These are phyloP conservation scores for Rhineura floridana DNA, from an alignment of 2,113 vertebrate species.

Conservation along the genomic window DNA sequence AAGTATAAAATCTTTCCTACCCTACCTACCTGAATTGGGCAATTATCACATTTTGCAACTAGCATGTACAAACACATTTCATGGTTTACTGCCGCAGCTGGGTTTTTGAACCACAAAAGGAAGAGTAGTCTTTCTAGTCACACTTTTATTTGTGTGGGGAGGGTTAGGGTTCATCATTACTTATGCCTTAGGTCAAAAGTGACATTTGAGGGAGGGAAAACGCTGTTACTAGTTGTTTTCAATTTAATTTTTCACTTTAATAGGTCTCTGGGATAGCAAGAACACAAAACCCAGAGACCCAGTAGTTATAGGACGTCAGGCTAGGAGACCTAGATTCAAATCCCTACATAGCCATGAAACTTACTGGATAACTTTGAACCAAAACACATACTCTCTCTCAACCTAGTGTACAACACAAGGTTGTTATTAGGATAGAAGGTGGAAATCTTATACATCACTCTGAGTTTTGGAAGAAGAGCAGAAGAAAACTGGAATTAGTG, in stretches of 20 bases:
- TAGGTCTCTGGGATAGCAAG: background rate
- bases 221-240: slow-evolving; percentile 45
- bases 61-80: slow-evolving; percentile 54
- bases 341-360: background rate
- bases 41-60: slow-evolving; percentile 52
- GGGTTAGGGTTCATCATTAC: slow-evolving; percentile 19
- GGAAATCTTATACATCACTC: too few relatives aligned
- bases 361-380: background rate
- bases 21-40: slow-evolving; percentile 10
- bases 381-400: background rate
- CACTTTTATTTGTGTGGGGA: slow-evolving; percentile 6
- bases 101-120: slow-evolving; percentile 35
- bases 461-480: background rate
- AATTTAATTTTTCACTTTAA: background rate
- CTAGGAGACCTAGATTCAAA: background rate
- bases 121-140: background rate
- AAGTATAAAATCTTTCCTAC: slow-evolving; percentile 44
- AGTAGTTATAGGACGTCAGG: background rate
- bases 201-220: slow-evolving; percentile 18
- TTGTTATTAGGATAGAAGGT: background rate
- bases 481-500: too few relatives aligned
- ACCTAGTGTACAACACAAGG: background rate
- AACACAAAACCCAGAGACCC: background rate
- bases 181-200: slow-evolving; percentile 19
- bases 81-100: slow-evolving; percentile 36